Evolutionary conservation across 1,140 invertebrate genomes (phyloP), one percentile per base, ranked within the genome.

Genomic region (Dufourea novaeangliae): DNA sequence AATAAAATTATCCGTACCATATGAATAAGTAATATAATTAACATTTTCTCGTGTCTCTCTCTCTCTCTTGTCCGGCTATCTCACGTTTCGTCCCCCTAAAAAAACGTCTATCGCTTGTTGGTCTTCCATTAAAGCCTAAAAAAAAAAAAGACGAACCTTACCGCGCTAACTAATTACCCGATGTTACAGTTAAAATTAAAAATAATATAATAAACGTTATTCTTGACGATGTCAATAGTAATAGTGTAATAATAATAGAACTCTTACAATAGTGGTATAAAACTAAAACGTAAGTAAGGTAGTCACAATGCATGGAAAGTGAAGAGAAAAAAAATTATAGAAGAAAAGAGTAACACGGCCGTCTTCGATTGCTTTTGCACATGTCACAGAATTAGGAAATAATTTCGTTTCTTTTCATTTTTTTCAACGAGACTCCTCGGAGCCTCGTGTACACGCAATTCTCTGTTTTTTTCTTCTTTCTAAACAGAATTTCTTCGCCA

Each of bases 1-100:
- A 88, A 89, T 89, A 88, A 89, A 90, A 90, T 88, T 7, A 88
- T 90, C 71, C 86, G 82, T 80, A 85, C 85, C 75, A 50, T n/a
- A n/a, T 80, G 77, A 84, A 83, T 50, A 20, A 52, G n/a, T 37
- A 27, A 20, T 37, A 29, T 17, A 32, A 57, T 32, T 25, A 25
- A 27, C 12, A 54, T 25, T 50, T n/a, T n/a, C 8, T n/a, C 17
- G 3, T 83, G 56, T 71, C 12, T 68, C 79, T 8, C 17, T 32
- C 29, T 59, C 41, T 54, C 69, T 75, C 46, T 82, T 75, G 56
- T 70, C 64, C 11, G 50, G 71, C 61, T 68, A 54, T 71, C 6
- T 67, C 2, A n/a, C 8, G 25, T 22, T 11, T n/a, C 37, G 1
- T 44, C 52, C 63, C 63, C 37, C 20, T 66, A 62, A 52, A 52